Evolutionary conservation across 2,888 invertebrate genomes (phyloP).

Genomic region (Cephus pulcher): DNA sequence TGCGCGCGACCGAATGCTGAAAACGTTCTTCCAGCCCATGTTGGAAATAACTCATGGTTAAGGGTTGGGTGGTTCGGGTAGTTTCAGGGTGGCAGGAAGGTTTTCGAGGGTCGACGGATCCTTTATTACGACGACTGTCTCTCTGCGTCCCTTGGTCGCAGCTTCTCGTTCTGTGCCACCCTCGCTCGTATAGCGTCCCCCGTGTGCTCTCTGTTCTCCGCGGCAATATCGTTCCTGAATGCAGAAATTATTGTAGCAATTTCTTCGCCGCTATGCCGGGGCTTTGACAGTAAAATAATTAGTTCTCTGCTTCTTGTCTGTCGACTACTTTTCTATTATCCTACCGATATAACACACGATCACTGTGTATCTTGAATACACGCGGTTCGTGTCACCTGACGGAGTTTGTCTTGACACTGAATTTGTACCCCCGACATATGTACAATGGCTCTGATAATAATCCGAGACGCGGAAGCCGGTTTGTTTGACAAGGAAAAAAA

Average conservation of each 20-base stretch:
- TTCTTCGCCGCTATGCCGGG: constrained; percentile 4
- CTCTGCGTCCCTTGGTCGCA: not conserved
- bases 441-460: not conserved
- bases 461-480: not conserved
- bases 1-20: constrained; percentile 28
- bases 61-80: constrained; percentile 12
- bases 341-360: not conserved
- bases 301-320: not conserved
- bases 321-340: not conserved
- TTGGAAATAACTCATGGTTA: constrained; percentile 34
- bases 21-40: constrained; percentile 33
- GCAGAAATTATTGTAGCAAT: constrained; percentile 15
- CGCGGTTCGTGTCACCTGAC: constrained; percentile 2
- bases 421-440: not conserved
- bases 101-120: constrained; percentile 52
- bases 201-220: not conserved
- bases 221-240: constrained; percentile 4
- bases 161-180: not conserved
- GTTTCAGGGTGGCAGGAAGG: constrained; percentile 13
- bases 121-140: constrained; percentile 41
- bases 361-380: constrained; percentile 1
- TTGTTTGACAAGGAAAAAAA: not conserved
- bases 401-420: not conserved
- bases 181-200: not conserved
- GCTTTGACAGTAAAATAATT: not conserved